Percentiles rank a stretch among this genome's conserved stretches.
Evolutionary conservation across 1,140 invertebrate species (phyloP).

Genomic region (Hyles euphorbiae): DNA sequence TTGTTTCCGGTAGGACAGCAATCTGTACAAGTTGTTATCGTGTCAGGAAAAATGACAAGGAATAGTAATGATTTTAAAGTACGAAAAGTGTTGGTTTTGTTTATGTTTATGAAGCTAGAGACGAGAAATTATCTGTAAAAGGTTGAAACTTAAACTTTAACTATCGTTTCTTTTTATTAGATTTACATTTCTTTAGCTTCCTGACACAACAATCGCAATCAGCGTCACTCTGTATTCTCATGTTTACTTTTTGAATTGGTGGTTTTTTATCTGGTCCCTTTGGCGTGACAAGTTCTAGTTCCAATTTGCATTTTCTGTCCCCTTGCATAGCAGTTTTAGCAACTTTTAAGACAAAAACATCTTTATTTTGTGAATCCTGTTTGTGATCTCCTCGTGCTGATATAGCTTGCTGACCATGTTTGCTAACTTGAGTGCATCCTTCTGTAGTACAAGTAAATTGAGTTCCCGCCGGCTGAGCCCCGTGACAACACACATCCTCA

Average conservation of each 20-base stretch:
- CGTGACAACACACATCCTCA: constrained; percentile 49
- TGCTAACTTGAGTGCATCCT: constrained; percentile 50
- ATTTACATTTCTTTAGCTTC: constrained; percentile 39
- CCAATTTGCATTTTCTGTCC: constrained; percentile 62
- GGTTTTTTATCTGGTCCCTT: constrained; percentile 54
- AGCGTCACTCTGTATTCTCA: constrained; percentile 48
- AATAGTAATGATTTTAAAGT: no score
- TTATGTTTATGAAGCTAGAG: no score
- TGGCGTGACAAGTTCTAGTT: constrained; percentile 59
- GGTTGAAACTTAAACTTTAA: neutral
- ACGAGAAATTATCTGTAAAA: no score
- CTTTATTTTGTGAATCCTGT: constrained; percentile 37
- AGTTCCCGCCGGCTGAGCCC: constrained; percentile 46
- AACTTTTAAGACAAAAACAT: constrained; percentile 63
- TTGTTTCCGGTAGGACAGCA: constrained; percentile 67
- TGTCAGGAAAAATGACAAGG: constrained; percentile 10
- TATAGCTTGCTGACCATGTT: constrained; percentile 42
- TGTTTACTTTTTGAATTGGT: constrained; percentile 45
- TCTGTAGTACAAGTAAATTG: constrained; percentile 65
- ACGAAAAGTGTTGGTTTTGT: no score
- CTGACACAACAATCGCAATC: constrained; percentile 53
- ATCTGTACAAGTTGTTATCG: constrained; percentile 51
- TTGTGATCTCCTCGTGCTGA: constrained; percentile 42
- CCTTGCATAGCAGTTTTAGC: constrained; percentile 62
- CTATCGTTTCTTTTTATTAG: constrained; percentile 32